Evolutionary conservation across 2,113 vertebrate species (phyloP).

Genomic region (Rhegmatorhina hoffmannsi): DNA sequence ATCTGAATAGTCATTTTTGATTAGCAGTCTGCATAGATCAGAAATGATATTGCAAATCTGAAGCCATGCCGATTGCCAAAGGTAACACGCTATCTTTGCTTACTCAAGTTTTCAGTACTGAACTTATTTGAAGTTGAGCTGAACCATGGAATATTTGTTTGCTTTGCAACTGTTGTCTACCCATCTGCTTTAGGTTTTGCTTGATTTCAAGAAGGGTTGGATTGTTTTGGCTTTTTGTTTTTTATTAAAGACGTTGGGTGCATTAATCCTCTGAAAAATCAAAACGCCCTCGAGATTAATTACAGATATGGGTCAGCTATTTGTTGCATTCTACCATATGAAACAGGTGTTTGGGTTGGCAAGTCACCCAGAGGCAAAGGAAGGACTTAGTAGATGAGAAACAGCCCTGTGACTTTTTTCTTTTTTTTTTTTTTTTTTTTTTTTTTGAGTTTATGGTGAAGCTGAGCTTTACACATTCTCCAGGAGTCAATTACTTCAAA

Average conservation of each 20-base stretch:
- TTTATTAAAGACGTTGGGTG: not conserved
- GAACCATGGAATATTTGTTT: constrained; percentile 27
- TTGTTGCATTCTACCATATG: not conserved
- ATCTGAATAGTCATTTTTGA: constrained; percentile 30
- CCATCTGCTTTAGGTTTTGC: constrained; percentile 55
- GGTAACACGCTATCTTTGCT: constrained; percentile 39
- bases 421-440: not conserved
- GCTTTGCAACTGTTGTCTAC: constrained; percentile 36
- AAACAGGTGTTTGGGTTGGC: constrained; percentile 46
- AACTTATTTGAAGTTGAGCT: constrained; percentile 30
- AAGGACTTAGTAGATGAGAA: not conserved
- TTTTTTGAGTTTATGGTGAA: not conserved
- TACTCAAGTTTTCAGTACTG: constrained; percentile 5
- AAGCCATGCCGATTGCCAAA: constrained; percentile 30
- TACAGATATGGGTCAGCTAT: constrained; percentile 2
- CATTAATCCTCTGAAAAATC: constrained; percentile 28
- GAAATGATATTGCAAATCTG: not conserved
- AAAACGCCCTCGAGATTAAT: constrained; percentile 7
- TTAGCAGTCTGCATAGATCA: constrained; percentile 36
- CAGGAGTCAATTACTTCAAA: not conserved
- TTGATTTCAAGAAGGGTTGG: not conserved
- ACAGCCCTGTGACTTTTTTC: not conserved
- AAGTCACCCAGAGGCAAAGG: not conserved
- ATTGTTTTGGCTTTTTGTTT: constrained; percentile 9
- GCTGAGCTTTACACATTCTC: not conserved